These are phyloP conservation scores for Phallusia fumigata DNA, from an alignment of 23 tunicate species.

Conservation along the genomic window DNA sequence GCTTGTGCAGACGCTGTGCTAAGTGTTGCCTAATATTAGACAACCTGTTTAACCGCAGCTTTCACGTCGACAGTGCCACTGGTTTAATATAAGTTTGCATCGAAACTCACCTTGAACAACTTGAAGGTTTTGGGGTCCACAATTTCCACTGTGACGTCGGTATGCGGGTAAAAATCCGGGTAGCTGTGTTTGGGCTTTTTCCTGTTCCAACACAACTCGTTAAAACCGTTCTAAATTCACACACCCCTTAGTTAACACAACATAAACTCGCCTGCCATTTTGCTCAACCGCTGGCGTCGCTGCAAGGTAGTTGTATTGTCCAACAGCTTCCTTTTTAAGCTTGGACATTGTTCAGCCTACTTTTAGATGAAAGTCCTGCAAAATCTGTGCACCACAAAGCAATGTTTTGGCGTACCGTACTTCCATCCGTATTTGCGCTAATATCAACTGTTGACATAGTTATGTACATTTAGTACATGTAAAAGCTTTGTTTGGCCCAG, in stretches of 20 bases:
- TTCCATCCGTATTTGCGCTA: too few species aligned
- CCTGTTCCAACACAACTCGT: background rate
- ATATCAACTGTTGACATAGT: too few species aligned
- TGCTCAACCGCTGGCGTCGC: slow-evolving; percentile 42
- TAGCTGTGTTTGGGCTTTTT: slow-evolving; percentile 29
- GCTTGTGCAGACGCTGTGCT: too few species aligned
- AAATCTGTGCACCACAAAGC: too few species aligned
- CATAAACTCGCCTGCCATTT: slow-evolving; percentile 29
- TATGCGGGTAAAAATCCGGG: slow-evolving; percentile 57
- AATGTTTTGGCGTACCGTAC: too few species aligned
- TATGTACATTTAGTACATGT: too few species aligned
- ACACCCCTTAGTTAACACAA: background rate
- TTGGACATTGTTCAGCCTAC: slow-evolving; percentile 39
- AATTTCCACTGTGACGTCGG: slow-evolving; percentile 50
- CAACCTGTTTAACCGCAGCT: too few species aligned
- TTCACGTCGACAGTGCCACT: too few species aligned
- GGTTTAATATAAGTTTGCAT: background rate
- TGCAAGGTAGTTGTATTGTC: slow-evolving; percentile 74
- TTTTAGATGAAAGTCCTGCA: too few species aligned
- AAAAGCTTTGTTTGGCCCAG: too few species aligned
- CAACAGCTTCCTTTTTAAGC: slow-evolving; percentile 71
- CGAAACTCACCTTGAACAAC: slow-evolving; percentile 22
- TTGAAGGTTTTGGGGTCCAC: slow-evolving; percentile 32
- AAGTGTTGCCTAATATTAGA: too few species aligned
- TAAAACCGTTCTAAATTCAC: too few species aligned